A percentile compares a stretch with the other conserved stretches of the same genome.
Evolutionary conservation across 2,113 vertebrate genomes (phyloP).

Genomic region (Oncorhynchus masou): DNA sequence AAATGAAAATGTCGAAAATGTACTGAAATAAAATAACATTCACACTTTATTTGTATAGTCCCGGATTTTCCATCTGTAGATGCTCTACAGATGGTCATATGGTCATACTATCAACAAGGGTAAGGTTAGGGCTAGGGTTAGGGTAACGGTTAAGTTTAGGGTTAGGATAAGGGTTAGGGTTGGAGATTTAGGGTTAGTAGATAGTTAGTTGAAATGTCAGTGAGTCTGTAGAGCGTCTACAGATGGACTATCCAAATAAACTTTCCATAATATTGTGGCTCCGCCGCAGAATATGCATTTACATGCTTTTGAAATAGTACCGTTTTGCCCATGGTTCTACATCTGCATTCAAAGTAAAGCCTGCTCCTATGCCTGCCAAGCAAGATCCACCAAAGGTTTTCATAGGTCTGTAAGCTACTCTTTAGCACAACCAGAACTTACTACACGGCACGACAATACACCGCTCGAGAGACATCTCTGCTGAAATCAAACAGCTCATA

Average conservation of each 20-base stretch:
- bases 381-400: conserved; percentile 40
- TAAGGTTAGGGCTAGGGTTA: no score
- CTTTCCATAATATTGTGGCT: background rate
- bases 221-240: no score
- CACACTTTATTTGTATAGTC: no score
- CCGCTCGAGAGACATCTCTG: conserved; percentile 28
- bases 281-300: conserved; percentile 19
- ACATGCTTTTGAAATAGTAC: conserved; percentile 22
- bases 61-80: no score
- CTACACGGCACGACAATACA: background rate
- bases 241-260: background rate
- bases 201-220: no score
- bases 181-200: no score
- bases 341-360: conserved; percentile 22
- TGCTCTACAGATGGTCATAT: no score
- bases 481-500: conserved; percentile 59
- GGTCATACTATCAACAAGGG: no score
- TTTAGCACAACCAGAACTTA: conserved; percentile 45
- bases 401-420: conserved; percentile 47
- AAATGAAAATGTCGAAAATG: no score
- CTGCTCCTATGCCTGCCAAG: conserved; percentile 32
- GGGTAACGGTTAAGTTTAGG: no score
- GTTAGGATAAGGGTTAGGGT: no score
- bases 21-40: no score
- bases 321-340: conserved; percentile 23